Base-by-base conservation (phyloP, 1,140 invertebrate genomes). In the Tetramorium parvispinum region DNA sequence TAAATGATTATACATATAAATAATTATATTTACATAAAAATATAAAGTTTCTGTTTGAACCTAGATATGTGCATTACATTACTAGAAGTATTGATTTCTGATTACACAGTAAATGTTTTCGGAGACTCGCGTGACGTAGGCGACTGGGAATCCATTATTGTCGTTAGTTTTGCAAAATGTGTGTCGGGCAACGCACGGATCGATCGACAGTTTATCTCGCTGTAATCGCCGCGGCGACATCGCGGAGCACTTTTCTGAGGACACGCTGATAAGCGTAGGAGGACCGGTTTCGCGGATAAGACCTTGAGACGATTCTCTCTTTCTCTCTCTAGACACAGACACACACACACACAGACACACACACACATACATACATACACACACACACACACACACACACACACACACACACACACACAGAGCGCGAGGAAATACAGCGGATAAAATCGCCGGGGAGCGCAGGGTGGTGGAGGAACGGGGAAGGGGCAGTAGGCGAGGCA, bases 251-350 rank as follows among this genome's bases (percentile, higher is more conserved):
- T 83, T 83, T 83, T 83, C 79, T 75, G 79, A 83, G 68, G 79
- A 83, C 79, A 83, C 68, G 68, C 79, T 83, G 79, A 83, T 83
- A 83, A 83, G 79, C 79, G 79, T 83, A 53, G 79, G 68, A 75
- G 79, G 79, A 83, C 79, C 66, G 79, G 79, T 83, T 73, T 83
- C 79, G 68, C 79, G 79, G 79, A 83, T 83, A 83, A 83, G 79
- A 83, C 79, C 79, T 83, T 83, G 68, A 83, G 79, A 83, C 79
- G 79, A 37, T 87, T 87, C 81, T 66, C 79, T 65, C 40, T 75
- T n/a, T 71, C 21, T 55, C n/a, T 49, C 70, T 40, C 82, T n/a
- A n/a, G n/a, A n/a, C n/a, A n/a, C n/a, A n/a, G n/a, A n/a, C 37
- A 40, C 32, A 40, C 32, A 65, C 32, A 63, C 32, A 65, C 63